These are phyloP conservation scores for Phortica okadai DNA, from an alignment of 2,888 invertebrate genomes.

Conservation along the genomic window DNA sequence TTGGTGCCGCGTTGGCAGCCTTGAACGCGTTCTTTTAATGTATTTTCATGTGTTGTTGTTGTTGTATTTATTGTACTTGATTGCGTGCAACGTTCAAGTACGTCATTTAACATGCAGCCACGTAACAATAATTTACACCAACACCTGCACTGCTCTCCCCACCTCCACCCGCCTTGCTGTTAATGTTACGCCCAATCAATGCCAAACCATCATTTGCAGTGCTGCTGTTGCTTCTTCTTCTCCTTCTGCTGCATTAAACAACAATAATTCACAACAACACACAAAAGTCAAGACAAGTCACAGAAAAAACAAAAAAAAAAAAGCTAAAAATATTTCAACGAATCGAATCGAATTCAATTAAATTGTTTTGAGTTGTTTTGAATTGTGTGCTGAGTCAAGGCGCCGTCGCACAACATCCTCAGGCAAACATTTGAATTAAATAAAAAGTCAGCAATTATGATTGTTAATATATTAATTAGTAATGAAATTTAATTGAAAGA, in stretches of 20 bases:
- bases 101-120: constrained; percentile 6
- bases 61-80: background rate
- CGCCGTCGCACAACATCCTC: constrained; percentile 17
- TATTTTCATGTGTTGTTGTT: background rate
- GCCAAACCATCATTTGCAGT: too few species aligned
- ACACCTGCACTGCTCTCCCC: background rate
- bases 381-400: background rate
- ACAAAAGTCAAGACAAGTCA: too few species aligned
- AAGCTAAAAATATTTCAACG: background rate
- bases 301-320: background rate
- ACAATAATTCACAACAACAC: too few species aligned
- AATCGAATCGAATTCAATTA: background rate
- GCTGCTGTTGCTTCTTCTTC: too few species aligned
- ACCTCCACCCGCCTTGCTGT: background rate
- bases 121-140: background rate
- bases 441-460: background rate
- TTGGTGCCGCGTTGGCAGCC: constrained; percentile 26
- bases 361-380: background rate
- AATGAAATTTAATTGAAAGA: constrained; percentile 25
- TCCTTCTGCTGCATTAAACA: too few species aligned
- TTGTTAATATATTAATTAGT: background rate
- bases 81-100: constrained; percentile 29
- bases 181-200: background rate
- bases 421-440: constrained; percentile 14
- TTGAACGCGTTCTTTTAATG: constrained; percentile 44